Evolutionary conservation across 1,140 invertebrate species (phyloP), one percentile per base, ranked within the genome.

Genomic region (Meloidogyne chitwoodi): DNA sequence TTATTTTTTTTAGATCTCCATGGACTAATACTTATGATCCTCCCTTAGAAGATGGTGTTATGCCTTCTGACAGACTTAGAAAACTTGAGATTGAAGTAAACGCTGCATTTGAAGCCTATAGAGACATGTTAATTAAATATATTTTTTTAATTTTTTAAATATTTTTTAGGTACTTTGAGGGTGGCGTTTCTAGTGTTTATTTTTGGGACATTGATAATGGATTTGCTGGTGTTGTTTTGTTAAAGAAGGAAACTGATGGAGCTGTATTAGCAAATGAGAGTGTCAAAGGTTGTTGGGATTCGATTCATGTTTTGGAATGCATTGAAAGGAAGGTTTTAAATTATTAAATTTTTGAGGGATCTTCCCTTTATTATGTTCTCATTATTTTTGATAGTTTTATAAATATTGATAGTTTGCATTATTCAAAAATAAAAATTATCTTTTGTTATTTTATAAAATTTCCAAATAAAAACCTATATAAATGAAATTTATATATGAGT

Each of bases 11-110:
- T 77, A 93, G 96, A 80, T 99, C 96, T 44, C 96, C 97, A 11
- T 99, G 97, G 97, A 98, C 94, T 74, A 99, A 99, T 89, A 93
- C 92, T 1, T 99, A 99, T 85, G 94, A 98, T 88, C 97, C 97
- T 38, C 93, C 95, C 0, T 88, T 99, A 68, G 95, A 98, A 88
- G 96, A 99, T 91, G 96, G 95, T 5, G 94, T 95, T 19, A 93
- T 98, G 92, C 97, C 97, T 31, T 97, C 96, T 24, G 96, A 99
- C 84, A 91, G 92, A 83, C 90, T 99, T 81, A 91, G 97, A 78
- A 94, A 95, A 88, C 89, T 99, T 79, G 97, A 99, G 90, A 91
- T 99, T 67, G 95, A 99, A 87, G 96, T 96, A 0, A 99, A 99
- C 89, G 91, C 93, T 87, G 96, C 96, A 14, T 99, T 99, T 88